Evolutionary conservation across 1,140 invertebrate genomes (phyloP).

Genomic region (Zaprionus capensis): DNA sequence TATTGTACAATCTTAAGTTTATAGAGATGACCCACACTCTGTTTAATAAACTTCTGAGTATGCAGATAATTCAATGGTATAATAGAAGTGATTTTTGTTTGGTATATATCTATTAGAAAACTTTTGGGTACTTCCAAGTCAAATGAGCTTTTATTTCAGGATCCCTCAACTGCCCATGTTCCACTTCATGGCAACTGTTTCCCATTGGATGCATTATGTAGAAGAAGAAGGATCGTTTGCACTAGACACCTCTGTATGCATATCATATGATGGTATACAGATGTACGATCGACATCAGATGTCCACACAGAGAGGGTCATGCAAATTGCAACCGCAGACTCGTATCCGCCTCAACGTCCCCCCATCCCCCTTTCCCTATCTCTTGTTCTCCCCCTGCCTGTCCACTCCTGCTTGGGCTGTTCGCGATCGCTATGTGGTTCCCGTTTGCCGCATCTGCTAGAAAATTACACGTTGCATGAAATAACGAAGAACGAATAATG

Average conservation of each 20-base stretch:
- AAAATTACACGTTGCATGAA: conserved; percentile 63
- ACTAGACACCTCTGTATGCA: neutral
- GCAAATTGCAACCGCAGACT: conserved; percentile 49
- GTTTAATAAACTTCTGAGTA: too few relatives aligned
- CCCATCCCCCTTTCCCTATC: neutral
- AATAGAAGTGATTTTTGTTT: too few relatives aligned
- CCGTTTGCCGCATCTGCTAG: conserved; percentile 57
- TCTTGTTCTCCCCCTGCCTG: neutral
- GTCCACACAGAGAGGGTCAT: conserved; percentile 41
- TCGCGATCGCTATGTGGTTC: conserved; percentile 13
- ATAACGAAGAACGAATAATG: neutral
- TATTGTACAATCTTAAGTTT: too few relatives aligned
- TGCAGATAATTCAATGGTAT: too few relatives aligned
- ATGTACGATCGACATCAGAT: conserved; percentile 17
- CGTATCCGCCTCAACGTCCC: conserved; percentile 9
- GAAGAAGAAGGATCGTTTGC: neutral
- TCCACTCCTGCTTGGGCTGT: conserved; percentile 1
- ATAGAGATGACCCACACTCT: too few relatives aligned
- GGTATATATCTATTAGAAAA: too few relatives aligned
- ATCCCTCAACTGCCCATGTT: neutral
- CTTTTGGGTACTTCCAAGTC: too few relatives aligned
- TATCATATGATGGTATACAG: neutral
- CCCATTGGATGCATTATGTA: neutral
- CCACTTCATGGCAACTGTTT: neutral
- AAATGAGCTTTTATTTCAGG: neutral